phyloP scores from a whole-genome alignment of 2,797 vertebrate species.

The Gallinago nigripennis region DNA sequence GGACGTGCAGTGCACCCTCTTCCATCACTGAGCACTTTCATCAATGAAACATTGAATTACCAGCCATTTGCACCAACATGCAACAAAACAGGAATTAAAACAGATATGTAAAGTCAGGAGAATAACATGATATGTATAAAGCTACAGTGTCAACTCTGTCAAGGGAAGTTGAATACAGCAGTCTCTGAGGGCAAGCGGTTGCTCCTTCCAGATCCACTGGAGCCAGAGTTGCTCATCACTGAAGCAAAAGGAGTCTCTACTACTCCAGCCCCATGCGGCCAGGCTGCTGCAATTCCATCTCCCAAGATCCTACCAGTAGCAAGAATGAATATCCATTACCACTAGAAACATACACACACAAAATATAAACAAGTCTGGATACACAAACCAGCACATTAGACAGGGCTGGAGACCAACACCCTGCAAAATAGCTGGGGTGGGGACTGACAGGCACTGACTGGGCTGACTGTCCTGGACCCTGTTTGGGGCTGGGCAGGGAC shows the following conservation, averaged over 20 bases:
- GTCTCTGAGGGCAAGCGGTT: neutral
- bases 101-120: neutral
- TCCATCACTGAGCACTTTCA: neutral
- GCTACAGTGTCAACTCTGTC: neutral
- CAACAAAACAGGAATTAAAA: neutral
- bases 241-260: neutral
- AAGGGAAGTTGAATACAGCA: neutral
- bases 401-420: neutral
- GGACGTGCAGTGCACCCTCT: neutral
- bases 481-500: neutral
- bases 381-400: neutral
- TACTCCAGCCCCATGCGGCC: accelerated
- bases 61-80: neutral
- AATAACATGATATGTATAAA: neutral
- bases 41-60: neutral
- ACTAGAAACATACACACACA: neutral
- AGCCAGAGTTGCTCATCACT: neutral
- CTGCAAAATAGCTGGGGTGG: neutral
- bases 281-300: neutral
- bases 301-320: neutral
- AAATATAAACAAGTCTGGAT: neutral
- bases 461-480: neutral
- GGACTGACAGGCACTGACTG: accelerated
- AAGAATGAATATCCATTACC: accelerated
- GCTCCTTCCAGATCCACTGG: neutral